Evolutionary conservation across 2,888 invertebrate genomes (phyloP).

Genomic region (Epinotia nisella): DNA sequence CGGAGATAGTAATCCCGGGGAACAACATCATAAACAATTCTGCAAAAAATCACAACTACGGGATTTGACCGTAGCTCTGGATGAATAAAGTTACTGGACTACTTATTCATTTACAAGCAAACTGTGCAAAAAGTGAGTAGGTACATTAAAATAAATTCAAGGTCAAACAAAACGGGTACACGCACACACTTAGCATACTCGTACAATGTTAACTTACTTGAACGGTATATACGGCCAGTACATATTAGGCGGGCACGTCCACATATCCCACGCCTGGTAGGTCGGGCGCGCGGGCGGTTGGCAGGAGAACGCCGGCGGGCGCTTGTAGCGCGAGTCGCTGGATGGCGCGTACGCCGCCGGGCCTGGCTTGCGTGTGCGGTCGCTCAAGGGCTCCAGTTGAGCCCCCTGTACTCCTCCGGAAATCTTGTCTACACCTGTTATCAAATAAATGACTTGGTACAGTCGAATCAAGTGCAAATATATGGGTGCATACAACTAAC

Average conservation of each 20-base stretch:
- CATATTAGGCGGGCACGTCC: slow-evolving; percentile 77
- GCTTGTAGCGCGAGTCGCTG: slow-evolving; percentile 52
- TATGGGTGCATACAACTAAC: too few relatives aligned
- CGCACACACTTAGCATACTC: too few relatives aligned
- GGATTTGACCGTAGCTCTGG: too few relatives aligned
- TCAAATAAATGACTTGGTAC: neutral
- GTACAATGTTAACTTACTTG: slow-evolving; percentile 54
- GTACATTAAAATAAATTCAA: too few relatives aligned
- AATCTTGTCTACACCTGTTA: slow-evolving; percentile 58
- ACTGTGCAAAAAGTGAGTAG: too few relatives aligned
- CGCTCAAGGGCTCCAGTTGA: slow-evolving; percentile 52
- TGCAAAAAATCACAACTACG: too few relatives aligned
- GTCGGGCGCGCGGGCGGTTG: slow-evolving; percentile 59
- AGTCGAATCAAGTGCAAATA: too few relatives aligned
- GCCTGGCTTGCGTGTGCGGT: slow-evolving; percentile 60
- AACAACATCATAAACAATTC: too few relatives aligned
- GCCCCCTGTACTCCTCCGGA: slow-evolving; percentile 63
- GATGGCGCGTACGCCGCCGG: slow-evolving; percentile 63
- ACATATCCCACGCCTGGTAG: slow-evolving; percentile 65
- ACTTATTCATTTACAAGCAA: too few relatives aligned
- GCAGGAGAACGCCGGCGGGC: slow-evolving; percentile 66
- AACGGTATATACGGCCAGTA: slow-evolving; percentile 64
- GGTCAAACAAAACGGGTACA: too few relatives aligned
- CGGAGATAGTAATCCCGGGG: too few relatives aligned
- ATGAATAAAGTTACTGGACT: too few relatives aligned